A percentile compares a stretch with the other conserved stretches of the same genome.
Conservation (phyloP, 2,888 invertebrate genomes). For the Dicyrtoma fusca region DNA sequence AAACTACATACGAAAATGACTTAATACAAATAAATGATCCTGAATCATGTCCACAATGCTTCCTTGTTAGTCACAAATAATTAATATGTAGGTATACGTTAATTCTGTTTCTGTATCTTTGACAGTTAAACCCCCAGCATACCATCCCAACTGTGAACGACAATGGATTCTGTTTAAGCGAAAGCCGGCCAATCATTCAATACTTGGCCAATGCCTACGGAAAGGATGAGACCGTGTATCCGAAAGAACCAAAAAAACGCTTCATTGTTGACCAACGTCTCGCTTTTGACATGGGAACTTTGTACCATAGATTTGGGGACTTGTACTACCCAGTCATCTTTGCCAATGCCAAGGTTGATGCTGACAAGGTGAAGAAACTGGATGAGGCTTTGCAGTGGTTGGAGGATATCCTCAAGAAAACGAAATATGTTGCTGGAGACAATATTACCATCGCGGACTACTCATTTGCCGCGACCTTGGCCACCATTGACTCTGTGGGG, state of each 20-base stretch:
- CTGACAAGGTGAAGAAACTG: slow-evolving; percentile 57
- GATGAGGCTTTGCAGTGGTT: slow-evolving; percentile 60
- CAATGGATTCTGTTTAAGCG: slow-evolving; percentile 78
- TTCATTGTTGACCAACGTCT: slow-evolving; percentile 78
- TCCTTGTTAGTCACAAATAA: no score
- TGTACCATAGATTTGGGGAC: slow-evolving; percentile 72
- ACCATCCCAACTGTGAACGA: slow-evolving; percentile 82
- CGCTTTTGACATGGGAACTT: slow-evolving; percentile 77
- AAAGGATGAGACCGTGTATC: slow-evolving; percentile 74
- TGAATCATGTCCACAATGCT: no score
- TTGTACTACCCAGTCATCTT: slow-evolving; percentile 49
- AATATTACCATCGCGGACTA: slow-evolving; percentile 61
- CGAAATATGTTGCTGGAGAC: slow-evolving; percentile 60
- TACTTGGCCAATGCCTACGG: slow-evolving; percentile 82
- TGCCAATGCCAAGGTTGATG: slow-evolving; percentile 58
- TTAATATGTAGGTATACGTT: no score
- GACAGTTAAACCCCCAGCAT: slow-evolving; percentile 80
- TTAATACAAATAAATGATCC: no score
- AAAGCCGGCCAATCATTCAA: slow-evolving; percentile 80
- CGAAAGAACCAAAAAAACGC: slow-evolving; percentile 75
- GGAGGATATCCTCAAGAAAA: slow-evolving; percentile 59
- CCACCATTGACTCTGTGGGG: slow-evolving; percentile 60
- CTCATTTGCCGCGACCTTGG: slow-evolving; percentile 61
- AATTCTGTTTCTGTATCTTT: slow-evolving; percentile 14
- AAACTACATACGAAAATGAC: no score